phyloP scores from a whole-genome alignment of 2,113 vertebrate species.

The Vanacampus margaritifer region DNA sequence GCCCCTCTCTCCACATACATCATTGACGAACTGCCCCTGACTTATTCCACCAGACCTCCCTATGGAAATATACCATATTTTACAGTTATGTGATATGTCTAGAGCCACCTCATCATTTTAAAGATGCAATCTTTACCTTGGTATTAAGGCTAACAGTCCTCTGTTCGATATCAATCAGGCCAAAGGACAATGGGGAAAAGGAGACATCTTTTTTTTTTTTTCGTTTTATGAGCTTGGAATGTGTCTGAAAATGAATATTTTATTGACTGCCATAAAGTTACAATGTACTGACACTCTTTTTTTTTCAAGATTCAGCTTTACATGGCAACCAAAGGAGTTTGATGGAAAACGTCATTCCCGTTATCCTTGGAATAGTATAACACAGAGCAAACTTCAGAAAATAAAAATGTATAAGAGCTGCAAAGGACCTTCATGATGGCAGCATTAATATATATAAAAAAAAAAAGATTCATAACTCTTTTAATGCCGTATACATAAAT shows the following conservation, averaged over 20 bases:
- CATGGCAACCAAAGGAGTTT: slow-evolving; percentile 1
- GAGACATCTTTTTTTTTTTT: slow-evolving; percentile 5
- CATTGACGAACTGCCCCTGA: neutral
- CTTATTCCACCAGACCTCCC: neutral
- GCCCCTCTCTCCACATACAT: neutral
- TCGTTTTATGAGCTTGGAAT: slow-evolving; percentile 16
- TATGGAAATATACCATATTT: neutral
- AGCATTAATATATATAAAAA: neutral
- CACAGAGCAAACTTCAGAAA: neutral
- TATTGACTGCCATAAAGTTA: slow-evolving; percentile 18
- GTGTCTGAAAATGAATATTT: slow-evolving; percentile 9
- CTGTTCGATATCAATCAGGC: slow-evolving; percentile 1
- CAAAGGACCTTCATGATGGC: neutral
- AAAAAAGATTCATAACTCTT: too few relatives aligned
- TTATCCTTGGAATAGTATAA: neutral
- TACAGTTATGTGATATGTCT: neutral
- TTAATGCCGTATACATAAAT: neutral
- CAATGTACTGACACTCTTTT: neutral
- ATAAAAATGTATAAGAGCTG: neutral
- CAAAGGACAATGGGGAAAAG: neutral
- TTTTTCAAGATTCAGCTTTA: slow-evolving; percentile 1
- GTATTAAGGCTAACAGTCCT: neutral
- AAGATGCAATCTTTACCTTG: slow-evolving; percentile 4
- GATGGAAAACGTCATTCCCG: neutral
- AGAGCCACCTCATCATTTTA: neutral